These are phyloP conservation scores for Tetheella fluctuosa DNA, from an alignment of 2,888 invertebrate genomes.

Conservation along the genomic window DNA sequence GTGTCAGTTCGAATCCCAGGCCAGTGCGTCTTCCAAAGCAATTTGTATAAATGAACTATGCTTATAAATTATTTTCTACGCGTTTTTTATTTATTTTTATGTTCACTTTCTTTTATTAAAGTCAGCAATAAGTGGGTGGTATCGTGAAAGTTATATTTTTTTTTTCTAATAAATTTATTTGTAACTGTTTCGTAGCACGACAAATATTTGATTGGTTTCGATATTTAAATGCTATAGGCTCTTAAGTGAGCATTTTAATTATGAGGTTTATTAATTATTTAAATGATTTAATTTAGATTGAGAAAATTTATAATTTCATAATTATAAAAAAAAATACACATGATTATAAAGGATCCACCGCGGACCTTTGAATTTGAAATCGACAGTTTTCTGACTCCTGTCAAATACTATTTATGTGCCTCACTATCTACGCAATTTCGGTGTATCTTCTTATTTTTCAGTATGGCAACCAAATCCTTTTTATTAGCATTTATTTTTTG, in stretches of 20 bases:
- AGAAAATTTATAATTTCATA: background rate
- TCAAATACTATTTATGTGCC: too few relatives aligned
- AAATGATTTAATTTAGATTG: background rate
- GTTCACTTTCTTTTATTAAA: constrained; percentile 55
- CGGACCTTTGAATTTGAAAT: too few relatives aligned
- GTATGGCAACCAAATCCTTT: too few relatives aligned
- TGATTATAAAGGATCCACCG: too few relatives aligned
- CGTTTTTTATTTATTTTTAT: constrained; percentile 40
- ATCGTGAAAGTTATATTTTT: constrained; percentile 46
- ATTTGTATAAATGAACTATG: constrained; percentile 15
- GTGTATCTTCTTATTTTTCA: too few relatives aligned
- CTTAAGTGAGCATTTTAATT: background rate
- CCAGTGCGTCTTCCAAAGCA: constrained; percentile 17
- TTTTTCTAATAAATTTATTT: constrained; percentile 32
- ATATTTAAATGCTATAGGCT: constrained; percentile 5
- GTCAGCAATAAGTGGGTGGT: constrained; percentile 45
- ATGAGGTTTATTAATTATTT: background rate
- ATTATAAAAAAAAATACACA: too few relatives aligned
- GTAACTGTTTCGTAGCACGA: constrained; percentile 34
- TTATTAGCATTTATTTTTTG: too few relatives aligned
- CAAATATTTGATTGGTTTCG: constrained; percentile 15
- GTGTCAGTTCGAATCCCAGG: constrained; percentile 23
- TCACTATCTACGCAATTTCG: too few relatives aligned
- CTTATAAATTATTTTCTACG: constrained; percentile 36
- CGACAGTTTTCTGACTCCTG: too few relatives aligned